A percentile compares a stretch with the other conserved stretches of the same genome.
phyloP scores from a whole-genome alignment of 2,888 invertebrate genomes.

The Tanypteryx hageni region DNA sequence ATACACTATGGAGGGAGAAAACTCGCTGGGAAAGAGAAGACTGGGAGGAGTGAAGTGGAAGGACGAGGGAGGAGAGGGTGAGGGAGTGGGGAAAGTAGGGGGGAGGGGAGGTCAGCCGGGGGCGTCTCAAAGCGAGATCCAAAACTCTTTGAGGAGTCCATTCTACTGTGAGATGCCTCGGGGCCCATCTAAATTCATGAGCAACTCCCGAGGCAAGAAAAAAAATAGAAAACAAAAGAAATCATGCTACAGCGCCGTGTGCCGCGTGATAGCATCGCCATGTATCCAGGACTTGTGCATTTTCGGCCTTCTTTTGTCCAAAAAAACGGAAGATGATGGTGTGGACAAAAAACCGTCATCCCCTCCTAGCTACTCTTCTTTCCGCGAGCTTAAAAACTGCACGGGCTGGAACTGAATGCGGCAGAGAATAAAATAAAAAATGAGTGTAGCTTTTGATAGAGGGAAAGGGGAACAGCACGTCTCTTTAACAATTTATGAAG shows the following conservation, averaged over 20 bases:
- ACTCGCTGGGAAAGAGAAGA: not conserved
- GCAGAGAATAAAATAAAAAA: not conserved
- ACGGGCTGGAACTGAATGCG: constrained; percentile 30
- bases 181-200: constrained; percentile 64
- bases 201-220: constrained; percentile 22
- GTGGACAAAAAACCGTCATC: not conserved
- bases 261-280: not conserved
- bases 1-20: not conserved
- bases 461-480: not conserved
- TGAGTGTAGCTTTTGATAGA: not conserved
- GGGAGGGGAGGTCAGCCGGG: not conserved
- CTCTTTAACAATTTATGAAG: constrained; percentile 2
- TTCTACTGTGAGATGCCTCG: constrained; percentile 39
- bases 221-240: not conserved
- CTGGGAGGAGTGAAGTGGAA: not conserved
- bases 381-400: constrained; percentile 49
- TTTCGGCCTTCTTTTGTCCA: constrained; percentile 60
- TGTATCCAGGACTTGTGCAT: constrained; percentile 35
- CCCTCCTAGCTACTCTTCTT: not conserved
- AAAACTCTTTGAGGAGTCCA: constrained; percentile 29
- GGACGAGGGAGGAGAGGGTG: not conserved
- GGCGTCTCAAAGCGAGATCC: not conserved
- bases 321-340: constrained; percentile 34
- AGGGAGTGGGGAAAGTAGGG: constrained; percentile 1
- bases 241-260: not conserved